Evolutionary conservation across 64 coral and sea anemone genomes (phyloP).

Genomic region (Trachythela sp.): DNA sequence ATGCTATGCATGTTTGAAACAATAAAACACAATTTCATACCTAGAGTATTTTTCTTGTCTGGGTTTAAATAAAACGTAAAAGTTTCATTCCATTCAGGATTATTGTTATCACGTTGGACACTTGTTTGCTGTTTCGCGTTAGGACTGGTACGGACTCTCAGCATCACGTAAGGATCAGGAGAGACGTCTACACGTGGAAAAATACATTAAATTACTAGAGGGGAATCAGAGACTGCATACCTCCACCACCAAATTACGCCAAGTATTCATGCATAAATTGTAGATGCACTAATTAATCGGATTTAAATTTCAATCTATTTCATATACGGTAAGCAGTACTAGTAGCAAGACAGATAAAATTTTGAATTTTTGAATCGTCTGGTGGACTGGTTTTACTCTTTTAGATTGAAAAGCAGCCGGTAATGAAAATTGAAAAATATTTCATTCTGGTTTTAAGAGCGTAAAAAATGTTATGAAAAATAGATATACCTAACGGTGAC

Average conservation of each 20-base stretch:
- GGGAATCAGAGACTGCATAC: no score
- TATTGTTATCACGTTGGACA: not conserved
- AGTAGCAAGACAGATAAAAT: no score
- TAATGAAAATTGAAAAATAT: no score
- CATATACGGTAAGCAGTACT: no score
- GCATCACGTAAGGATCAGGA: not conserved
- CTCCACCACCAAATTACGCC: no score
- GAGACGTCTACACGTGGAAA: not conserved
- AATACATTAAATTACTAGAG: not conserved
- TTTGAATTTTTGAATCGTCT: no score
- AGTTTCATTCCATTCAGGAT: not conserved
- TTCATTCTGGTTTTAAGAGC: not conserved
- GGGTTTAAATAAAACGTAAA: not conserved
- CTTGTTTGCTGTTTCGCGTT: not conserved
- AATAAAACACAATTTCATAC: not conserved
- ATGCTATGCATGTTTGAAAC: no score
- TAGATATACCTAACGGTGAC: not conserved
- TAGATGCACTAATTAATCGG: no score
- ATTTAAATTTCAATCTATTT: not conserved
- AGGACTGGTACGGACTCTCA: not conserved
- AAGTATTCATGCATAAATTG: no score
- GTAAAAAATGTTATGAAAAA: not conserved
- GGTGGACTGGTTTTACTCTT: no score
- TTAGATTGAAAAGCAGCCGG: no score
- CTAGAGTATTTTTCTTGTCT: not conserved